These are phyloP conservation scores for Macrotrachela quadricornifera DNA, from an alignment of 1,140 invertebrate genomes.

Conservation along the genomic window DNA sequence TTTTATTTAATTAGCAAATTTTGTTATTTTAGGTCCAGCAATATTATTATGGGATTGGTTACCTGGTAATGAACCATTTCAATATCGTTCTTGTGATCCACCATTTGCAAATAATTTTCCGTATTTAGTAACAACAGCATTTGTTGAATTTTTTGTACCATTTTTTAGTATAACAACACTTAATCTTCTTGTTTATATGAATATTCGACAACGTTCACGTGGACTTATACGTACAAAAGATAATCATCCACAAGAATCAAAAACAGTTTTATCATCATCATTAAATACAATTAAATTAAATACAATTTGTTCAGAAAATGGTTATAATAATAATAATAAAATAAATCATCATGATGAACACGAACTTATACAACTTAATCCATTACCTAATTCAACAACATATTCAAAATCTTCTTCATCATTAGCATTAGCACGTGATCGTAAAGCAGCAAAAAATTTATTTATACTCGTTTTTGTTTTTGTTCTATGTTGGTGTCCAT, in stretches of 20 bases:
- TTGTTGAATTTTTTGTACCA: slow-evolving; percentile 15
- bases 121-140: slow-evolving; percentile 10
- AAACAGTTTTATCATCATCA: neutral
- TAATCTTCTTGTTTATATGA: slow-evolving; percentile 13
- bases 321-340: neutral
- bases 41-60: slow-evolving; percentile 14
- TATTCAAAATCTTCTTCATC: too few relatives aligned
- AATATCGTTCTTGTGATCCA: slow-evolving; percentile 12
- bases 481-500: slow-evolving; percentile 10
- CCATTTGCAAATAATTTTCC: slow-evolving; percentile 13
- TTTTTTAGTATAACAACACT: slow-evolving; percentile 11
- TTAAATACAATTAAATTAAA: neutral
- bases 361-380: too few relatives aligned
- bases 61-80: slow-evolving; percentile 9
- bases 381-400: too few relatives aligned
- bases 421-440: slow-evolving; percentile 4
- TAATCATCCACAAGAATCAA: neutral
- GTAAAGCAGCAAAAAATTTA: slow-evolving; percentile 9
- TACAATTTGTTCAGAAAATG: neutral
- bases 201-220: slow-evolving; percentile 11
- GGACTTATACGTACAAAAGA: neutral
- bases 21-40: slow-evolving; percentile 11
- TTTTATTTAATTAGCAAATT: too few relatives aligned
- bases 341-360: too few relatives aligned
- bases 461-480: slow-evolving; percentile 11